phyloP scores from a whole-genome alignment of 1,140 invertebrate species.

The Portunus trituberculatus region DNA sequence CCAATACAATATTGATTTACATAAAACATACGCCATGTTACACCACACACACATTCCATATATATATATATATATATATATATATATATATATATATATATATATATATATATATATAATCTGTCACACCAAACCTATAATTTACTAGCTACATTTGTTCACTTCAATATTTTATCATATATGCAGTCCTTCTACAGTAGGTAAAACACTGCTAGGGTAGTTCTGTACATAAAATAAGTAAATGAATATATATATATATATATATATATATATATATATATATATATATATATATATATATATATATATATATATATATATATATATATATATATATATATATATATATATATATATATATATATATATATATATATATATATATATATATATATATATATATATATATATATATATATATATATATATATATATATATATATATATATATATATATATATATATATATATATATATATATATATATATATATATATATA shows the following conservation, averaged over 20 bases:
- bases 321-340: constrained; percentile 7
- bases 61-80: no score
- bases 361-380: constrained; percentile 31
- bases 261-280: constrained; percentile 47
- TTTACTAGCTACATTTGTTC: no score
- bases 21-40: no score
- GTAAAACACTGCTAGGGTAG: no score
- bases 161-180: no score
- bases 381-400: constrained; percentile 48
- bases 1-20: no score
- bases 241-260: constrained; percentile 30
- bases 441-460: constrained; percentile 13
- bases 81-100: no score
- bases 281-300: constrained; percentile 15
- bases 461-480: constrained; percentile 32
- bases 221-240: no score
- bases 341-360: constrained; percentile 35
- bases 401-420: constrained; percentile 30
- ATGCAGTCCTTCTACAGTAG: no score
- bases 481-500: constrained; percentile 29
- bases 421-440: constrained; percentile 26
- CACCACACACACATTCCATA: no score
- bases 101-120: no score
- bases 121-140: no score
- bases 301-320: constrained; percentile 30